Evolutionary conservation across 2,797 vertebrate species (phyloP).

Genomic region (Synanceia verrucosa): DNA sequence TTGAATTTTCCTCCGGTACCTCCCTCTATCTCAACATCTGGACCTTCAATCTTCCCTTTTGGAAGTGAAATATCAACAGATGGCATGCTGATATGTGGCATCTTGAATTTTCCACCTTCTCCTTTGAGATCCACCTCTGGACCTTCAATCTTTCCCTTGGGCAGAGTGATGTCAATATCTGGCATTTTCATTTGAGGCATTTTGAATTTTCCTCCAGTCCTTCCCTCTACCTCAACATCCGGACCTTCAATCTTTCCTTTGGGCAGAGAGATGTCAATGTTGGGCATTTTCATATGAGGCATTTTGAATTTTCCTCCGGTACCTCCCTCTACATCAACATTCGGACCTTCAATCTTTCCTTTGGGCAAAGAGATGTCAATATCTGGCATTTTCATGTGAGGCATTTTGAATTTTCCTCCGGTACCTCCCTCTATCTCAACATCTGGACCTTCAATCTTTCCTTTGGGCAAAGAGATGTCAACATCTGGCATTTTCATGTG

Average conservation of each 20-base stretch:
- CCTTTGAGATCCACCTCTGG: no score
- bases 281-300: neutral
- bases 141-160: slow-evolving; percentile 55
- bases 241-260: slow-evolving; percentile 30
- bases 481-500: neutral
- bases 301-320: neutral
- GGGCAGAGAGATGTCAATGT: slow-evolving; percentile 69
- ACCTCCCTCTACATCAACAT: neutral
- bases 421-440: slow-evolving; percentile 9
- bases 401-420: slow-evolving; percentile 33
- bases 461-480: slow-evolving; percentile 10
- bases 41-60: slow-evolving; percentile 51
- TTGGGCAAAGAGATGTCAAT: no score
- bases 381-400: neutral
- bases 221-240: slow-evolving; percentile 9
- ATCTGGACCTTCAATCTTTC: slow-evolving; percentile 15
- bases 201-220: slow-evolving; percentile 40
- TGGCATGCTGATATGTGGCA: slow-evolving; percentile 51
- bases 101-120: slow-evolving; percentile 58
- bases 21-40: neutral
- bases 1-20: neutral
- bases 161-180: slow-evolving; percentile 61
- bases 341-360: neutral
- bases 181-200: slow-evolving; percentile 54
- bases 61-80: slow-evolving; percentile 65